Conservation (phyloP, 2,888 invertebrate genomes). For the Ellobium chinense region DNA sequence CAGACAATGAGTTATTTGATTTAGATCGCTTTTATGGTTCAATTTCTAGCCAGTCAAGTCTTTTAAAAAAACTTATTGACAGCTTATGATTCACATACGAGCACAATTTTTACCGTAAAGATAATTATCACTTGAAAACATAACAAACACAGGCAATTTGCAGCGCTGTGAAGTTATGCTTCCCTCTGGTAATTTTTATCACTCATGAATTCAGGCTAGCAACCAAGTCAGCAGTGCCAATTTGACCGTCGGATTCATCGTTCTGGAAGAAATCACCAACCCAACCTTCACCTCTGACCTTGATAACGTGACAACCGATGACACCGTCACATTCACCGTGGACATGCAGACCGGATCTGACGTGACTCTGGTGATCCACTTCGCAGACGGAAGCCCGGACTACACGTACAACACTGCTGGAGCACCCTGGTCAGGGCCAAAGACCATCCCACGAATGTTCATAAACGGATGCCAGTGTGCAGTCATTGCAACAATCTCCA, state of each 20-base stretch:
- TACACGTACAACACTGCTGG: not conserved
- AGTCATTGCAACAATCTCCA: conserved; percentile 53
- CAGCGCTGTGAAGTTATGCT: too few species aligned
- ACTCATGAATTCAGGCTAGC: conserved; percentile 29
- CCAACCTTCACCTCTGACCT: conserved; percentile 42
- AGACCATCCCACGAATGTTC: conserved; percentile 52
- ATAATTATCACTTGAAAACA: too few species aligned
- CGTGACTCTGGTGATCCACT: conserved; percentile 48
- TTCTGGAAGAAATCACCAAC: conserved; percentile 50
- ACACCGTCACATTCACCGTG: conserved; percentile 52
- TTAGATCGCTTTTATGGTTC: too few species aligned
- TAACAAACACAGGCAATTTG: too few species aligned
- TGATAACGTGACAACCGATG: conserved; percentile 34
- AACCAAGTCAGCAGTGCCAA: conserved; percentile 46
- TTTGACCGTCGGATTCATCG: conserved; percentile 38
- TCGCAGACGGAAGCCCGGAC: conserved; percentile 49
- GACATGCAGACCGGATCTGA: conserved; percentile 56
- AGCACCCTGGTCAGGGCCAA: conserved; percentile 40
- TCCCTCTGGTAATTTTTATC: not conserved
- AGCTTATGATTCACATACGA: too few species aligned
- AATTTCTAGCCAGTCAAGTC: too few species aligned
- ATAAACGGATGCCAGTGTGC: conserved; percentile 50
- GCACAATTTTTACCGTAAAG: too few species aligned
- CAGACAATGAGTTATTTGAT: too few species aligned
- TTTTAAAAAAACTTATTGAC: too few species aligned